A percentile compares a stretch with the other conserved stretches of the same genome.
Conservation (phyloP, 1,140 invertebrate species). For the Leptinotarsa lineolata region DNA sequence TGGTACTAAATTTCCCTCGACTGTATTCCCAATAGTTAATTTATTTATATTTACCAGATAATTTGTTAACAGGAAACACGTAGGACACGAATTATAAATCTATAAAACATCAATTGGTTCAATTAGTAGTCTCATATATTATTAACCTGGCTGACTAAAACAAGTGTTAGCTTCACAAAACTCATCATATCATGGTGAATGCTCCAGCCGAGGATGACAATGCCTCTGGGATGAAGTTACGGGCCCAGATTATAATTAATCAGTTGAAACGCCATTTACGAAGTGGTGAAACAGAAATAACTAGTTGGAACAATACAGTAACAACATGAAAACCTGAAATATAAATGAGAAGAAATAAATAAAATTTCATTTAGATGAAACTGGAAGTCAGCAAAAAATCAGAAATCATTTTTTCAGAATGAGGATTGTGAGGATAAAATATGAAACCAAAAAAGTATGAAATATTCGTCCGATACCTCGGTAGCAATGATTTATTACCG, state of each 20-base stretch:
- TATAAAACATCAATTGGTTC: constrained; percentile 31
- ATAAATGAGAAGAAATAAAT: too few relatives aligned
- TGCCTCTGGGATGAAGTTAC: constrained; percentile 10
- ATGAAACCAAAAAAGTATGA: too few relatives aligned
- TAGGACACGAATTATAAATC: constrained; percentile 24
- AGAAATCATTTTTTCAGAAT: too few relatives aligned
- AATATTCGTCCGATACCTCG: too few relatives aligned
- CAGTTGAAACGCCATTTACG: too few relatives aligned
- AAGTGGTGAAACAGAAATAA: too few relatives aligned
- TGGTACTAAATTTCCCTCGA: not conserved
- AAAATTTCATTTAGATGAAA: too few relatives aligned
- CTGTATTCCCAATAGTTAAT: constrained; percentile 19
- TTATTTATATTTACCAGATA: constrained; percentile 26
- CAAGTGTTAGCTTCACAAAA: constrained; percentile 30
- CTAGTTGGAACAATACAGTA: too few relatives aligned
- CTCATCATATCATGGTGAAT: constrained; percentile 25
- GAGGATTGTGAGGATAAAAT: too few relatives aligned
- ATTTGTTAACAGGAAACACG: constrained; percentile 23
- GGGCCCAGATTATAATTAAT: not conserved
- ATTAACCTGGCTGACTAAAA: constrained; percentile 27
- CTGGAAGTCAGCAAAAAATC: too few relatives aligned
- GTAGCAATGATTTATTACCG: too few relatives aligned
- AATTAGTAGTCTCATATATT: constrained; percentile 31
- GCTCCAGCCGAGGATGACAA: constrained; percentile 12
- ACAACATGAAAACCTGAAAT: too few relatives aligned